Base-by-base conservation (phyloP, 2,797 vertebrate species). In the Danio tinwini region DNA sequence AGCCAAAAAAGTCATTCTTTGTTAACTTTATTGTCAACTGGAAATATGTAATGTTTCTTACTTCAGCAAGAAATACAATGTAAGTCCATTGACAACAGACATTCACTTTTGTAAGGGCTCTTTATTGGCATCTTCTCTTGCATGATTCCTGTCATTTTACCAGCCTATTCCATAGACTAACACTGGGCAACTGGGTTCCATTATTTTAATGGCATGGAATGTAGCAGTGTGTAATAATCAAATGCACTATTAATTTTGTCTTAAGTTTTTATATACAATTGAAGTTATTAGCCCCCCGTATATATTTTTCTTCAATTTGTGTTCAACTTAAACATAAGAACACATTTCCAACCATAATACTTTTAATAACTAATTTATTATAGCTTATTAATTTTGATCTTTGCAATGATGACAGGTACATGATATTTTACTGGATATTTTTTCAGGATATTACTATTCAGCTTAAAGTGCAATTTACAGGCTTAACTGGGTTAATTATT, bases 1-100 rank as follows among this genome's bases (percentile, higher is more conserved):
- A 75, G 63, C 49, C 82, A 44, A 75, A 76, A 69, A 69, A 71
- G 9, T 55, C 44, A 83, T 83, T 86, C 69, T 71, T 74, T 59
- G 6, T 61, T 59, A 29, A n/a, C 7, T 78, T 78, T 61, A 42
- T 49, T 58, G 14, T 14, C 16, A 39, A 40, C 11, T 58, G 21
- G 47, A 77, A 47, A 79, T 83, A 74, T 80, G 19, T 63, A 62
- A 56, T 19, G 29, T 59, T 58, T 70, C 47, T 58, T 74, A 29
- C 19, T 68, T 7, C 8, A 56, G 17, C 10, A 81, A 50, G 62
- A 63, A 53, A 73, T 82, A 74, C 19, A 72, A 74, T 78, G 39
- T 74, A 81, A 84, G 92, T 94, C 94, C 93, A 94, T 94, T 94
- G 94, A 94, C 93, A 94, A 84, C 93, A 94, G 93, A 86, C 87